phyloP scores from a whole-genome alignment of 2,797 vertebrate genomes.

The Gobionotothen gibberifrons region DNA sequence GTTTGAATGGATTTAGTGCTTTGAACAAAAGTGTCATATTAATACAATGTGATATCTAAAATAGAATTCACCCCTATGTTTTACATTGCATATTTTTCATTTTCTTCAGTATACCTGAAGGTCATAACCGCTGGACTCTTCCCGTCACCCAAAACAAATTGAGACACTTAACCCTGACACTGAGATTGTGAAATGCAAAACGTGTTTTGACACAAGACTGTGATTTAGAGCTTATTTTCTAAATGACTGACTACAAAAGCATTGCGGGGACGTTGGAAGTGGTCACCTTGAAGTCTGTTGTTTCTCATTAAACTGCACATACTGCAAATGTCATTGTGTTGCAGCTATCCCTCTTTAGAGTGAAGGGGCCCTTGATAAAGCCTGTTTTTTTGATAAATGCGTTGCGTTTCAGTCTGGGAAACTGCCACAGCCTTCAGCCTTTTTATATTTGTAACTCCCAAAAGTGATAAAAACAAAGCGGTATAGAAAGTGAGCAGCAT shows the following conservation, averaged over 20 bases:
- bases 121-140: constrained; percentile 1
- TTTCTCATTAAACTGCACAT: constrained; percentile 13
- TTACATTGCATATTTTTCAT: not conserved
- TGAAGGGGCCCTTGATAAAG: not conserved
- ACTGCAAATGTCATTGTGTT: not conserved
- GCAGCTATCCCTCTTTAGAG: not conserved
- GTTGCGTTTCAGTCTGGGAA: constrained; percentile 9
- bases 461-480: constrained; percentile 1
- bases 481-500: not conserved
- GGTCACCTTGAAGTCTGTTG: constrained; percentile 25
- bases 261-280: not conserved
- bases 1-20: too few species aligned
- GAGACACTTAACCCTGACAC: not conserved
- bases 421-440: not conserved
- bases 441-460: not conserved
- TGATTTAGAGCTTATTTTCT: constrained; percentile 3
- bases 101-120: not conserved
- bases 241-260: not conserved
- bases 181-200: not conserved
- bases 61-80: not conserved
- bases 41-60: not conserved
- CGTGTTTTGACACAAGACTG: constrained; percentile 5
- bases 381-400: constrained; percentile 6
- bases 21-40: too few species aligned
- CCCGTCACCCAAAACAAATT: constrained; percentile 3